Evolutionary conservation across 1,140 invertebrate genomes (phyloP), one percentile per base, ranked within the genome.

Genomic region (Thaumatotibia leucotreta): DNA sequence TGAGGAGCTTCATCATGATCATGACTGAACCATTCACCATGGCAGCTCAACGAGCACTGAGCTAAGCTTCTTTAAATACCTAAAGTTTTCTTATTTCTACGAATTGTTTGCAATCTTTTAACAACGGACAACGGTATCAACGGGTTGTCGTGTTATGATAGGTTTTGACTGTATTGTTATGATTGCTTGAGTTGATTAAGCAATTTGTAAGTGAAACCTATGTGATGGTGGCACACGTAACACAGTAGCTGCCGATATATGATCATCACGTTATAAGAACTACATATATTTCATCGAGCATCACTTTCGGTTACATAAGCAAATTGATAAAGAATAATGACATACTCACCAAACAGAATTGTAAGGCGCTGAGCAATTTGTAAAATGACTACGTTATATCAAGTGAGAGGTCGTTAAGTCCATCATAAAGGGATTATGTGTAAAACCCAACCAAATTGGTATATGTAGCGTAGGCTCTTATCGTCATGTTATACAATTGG

Each of bases 241-340:
- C 39, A 3, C 39, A 20, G 39, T 20, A 45, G 39, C 17, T 1
- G 33, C 10, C 17, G 39, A 8, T 1, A 20, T 45, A 45, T 8
- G 4, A 45, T 45, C 8, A 20, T n/a, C n/a, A n/a, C n/a, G n/a
- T 20, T 45, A 20, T 5, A 8, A 20, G 39, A 45, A 4, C 17
- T 8, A 45, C 8, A 17, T 20, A 0, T 20, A 45, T 45, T 45
- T 14, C n/a, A 45, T 5, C n/a, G 39, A 45, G 5, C 39, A 45
- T 20, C 14, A 45, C 14, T 29, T 29, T 14, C 23, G 23, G 24
- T 58, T 58, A 27, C 52, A 24, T 11, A 58, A 58, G 5, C 2
- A 29, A n/a, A 58, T 58, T 29, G 27, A 58, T 58, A n/a, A 54
- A 50, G 49, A 54, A 58, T 58, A 58, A 58, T 58, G 52, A 58